These are phyloP conservation scores for Phaedon cochleariae DNA, from an alignment of 2,888 invertebrate genomes.

Conservation along the genomic window DNA sequence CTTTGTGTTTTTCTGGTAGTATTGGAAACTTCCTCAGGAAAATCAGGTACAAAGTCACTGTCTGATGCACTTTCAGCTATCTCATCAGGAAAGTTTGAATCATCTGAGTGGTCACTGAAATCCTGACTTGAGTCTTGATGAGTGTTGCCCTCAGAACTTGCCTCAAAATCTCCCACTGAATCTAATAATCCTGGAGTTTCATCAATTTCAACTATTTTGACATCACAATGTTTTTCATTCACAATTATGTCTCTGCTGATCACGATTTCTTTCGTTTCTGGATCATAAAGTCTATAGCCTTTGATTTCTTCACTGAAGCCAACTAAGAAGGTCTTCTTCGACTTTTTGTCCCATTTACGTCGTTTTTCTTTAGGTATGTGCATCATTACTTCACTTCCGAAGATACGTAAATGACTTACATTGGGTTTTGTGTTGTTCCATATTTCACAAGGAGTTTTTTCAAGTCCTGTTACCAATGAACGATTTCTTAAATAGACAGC, in stretches of 20 bases:
- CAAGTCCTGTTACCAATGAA: slow-evolving; percentile 31
- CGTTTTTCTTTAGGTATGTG: slow-evolving; percentile 41
- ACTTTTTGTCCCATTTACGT: slow-evolving; percentile 37
- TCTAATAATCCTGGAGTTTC: no score
- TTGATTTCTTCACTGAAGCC: slow-evolving; percentile 34
- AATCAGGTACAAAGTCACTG: no score
- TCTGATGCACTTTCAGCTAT: no score
- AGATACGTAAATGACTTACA: slow-evolving; percentile 34
- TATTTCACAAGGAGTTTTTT: slow-evolving; percentile 38
- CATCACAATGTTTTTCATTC: no score
- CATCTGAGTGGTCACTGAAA: no score
- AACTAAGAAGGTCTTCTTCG: slow-evolving; percentile 32
- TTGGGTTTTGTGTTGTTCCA: slow-evolving; percentile 36
- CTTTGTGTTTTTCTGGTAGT: no score
- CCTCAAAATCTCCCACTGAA: no score
- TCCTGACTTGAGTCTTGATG: no score
- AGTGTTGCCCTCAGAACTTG: no score
- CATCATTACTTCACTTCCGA: slow-evolving; percentile 38
- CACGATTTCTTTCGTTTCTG: slow-evolving; percentile 20
- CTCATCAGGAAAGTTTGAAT: no score
- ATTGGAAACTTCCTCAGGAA: no score
- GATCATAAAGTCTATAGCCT: slow-evolving; percentile 34
- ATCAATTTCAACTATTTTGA: no score
- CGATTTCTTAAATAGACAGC: slow-evolving; percentile 37
- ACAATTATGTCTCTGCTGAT: slow-evolving; percentile 7